Conservation (phyloP, 2,113 vertebrate species). For the Dicrurus megarhynchus region DNA sequence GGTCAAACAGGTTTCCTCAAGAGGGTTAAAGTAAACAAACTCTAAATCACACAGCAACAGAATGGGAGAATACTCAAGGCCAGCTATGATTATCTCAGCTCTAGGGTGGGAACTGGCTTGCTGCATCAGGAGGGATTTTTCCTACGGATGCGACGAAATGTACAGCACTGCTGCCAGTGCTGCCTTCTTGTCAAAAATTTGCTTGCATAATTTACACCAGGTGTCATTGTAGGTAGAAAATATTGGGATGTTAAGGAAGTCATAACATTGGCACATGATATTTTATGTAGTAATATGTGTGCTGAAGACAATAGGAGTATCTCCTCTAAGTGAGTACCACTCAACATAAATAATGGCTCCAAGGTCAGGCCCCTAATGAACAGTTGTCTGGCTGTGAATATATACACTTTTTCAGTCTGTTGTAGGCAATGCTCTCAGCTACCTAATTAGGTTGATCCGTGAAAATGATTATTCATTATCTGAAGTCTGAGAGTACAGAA, state of each 20-base stretch:
- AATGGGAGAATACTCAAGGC: neutral
- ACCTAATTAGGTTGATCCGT: slow-evolving; percentile 36
- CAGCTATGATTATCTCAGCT: neutral
- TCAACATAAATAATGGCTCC: slow-evolving; percentile 43
- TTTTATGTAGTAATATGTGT: slow-evolving; percentile 8
- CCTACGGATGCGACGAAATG: neutral
- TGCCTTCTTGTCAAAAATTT: neutral
- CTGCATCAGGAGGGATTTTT: neutral
- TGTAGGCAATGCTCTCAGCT: slow-evolving; percentile 17
- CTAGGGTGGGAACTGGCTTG: neutral
- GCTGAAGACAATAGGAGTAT: slow-evolving; percentile 36
- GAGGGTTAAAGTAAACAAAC: neutral
- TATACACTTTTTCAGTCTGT: slow-evolving; percentile 8
- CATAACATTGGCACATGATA: slow-evolving; percentile 34
- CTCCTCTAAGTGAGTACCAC: neutral
- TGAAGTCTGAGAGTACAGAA: neutral
- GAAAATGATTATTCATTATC: slow-evolving; percentile 58
- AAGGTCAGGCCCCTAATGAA: slow-evolving; percentile 58
- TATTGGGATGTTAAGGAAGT: slow-evolving; percentile 37
- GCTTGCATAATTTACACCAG: slow-evolving; percentile 10
- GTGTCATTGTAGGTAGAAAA: slow-evolving; percentile 35
- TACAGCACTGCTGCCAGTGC: neutral
- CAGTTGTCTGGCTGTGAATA: slow-evolving; percentile 43
- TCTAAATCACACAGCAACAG: slow-evolving; percentile 3
- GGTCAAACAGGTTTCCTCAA: neutral